phyloP scores from a whole-genome alignment of 2,888 invertebrate species.

The Eupithecia pulchellata region DNA sequence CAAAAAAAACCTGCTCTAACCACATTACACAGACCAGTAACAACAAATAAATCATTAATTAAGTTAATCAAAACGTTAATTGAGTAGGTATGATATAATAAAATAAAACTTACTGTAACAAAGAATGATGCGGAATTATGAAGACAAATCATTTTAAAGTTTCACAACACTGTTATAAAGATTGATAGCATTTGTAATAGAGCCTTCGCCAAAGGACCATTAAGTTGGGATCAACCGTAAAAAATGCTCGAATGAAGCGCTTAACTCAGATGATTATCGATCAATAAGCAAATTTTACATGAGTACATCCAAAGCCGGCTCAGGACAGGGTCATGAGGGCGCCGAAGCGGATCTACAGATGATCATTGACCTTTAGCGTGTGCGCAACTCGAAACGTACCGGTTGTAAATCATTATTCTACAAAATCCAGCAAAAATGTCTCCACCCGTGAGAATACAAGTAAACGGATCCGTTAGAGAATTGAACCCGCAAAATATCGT shows the following conservation, averaged over 20 bases:
- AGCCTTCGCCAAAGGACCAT: conserved; percentile 31
- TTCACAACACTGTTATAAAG: conserved; percentile 10
- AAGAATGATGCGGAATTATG: conserved; percentile 19
- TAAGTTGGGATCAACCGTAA: conserved; percentile 34
- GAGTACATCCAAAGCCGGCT: conserved; percentile 64
- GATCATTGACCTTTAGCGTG: conserved; percentile 84
- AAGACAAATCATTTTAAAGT: conserved; percentile 31
- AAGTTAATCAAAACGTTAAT: not conserved
- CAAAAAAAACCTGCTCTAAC: not conserved
- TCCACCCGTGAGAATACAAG: conserved; percentile 36
- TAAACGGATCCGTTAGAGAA: conserved; percentile 48
- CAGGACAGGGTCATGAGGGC: conserved; percentile 82
- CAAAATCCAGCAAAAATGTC: conserved; percentile 56
- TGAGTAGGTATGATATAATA: not conserved
- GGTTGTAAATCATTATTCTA: conserved; percentile 78
- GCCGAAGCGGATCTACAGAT: conserved; percentile 84
- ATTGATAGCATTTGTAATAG: conserved; percentile 28
- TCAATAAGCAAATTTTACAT: conserved; percentile 73
- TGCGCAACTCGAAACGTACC: conserved; percentile 74
- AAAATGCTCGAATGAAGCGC: conserved; percentile 42
- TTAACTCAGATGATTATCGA: conserved; percentile 58
- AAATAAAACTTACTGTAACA: conserved; percentile 21
- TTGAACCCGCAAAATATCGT: conserved; percentile 60
- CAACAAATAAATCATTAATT: not conserved
- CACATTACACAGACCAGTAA: not conserved